Conservation (phyloP, 2,888 invertebrate species). For the Campoplex nolae region DNA sequence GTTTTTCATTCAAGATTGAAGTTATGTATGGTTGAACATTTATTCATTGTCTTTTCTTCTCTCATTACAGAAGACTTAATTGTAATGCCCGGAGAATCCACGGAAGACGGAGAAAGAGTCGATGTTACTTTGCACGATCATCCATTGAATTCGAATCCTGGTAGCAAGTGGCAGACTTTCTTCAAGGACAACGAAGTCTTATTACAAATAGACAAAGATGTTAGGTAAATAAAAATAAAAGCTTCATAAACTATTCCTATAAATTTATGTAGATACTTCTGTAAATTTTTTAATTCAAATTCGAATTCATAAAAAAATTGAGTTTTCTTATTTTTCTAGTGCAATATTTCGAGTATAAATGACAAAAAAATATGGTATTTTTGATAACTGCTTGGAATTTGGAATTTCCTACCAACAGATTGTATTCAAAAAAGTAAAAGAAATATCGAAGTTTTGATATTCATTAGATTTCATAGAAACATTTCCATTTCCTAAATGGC, state of each 20-base stretch:
- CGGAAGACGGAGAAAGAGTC: slow-evolving; percentile 86
- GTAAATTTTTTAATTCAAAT: not conserved
- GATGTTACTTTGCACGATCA: slow-evolving; percentile 90
- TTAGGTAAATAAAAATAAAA: slow-evolving; percentile 85
- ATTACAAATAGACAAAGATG: slow-evolving; percentile 99
- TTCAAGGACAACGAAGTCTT: slow-evolving; percentile 99
- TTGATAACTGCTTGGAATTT: not conserved
- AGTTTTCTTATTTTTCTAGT: not conserved
- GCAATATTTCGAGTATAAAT: no score
- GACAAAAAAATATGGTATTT: not conserved
- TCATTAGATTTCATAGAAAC: not conserved
- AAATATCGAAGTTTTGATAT: not conserved
- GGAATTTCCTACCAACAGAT: not conserved
- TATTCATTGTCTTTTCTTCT: not conserved
- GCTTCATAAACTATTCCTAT: not conserved
- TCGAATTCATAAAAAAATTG: not conserved
- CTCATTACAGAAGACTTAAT: slow-evolving; percentile 92
- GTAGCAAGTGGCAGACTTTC: slow-evolving; percentile 97
- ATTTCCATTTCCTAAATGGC: no score
- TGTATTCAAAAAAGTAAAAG: not conserved
- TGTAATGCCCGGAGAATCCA: slow-evolving; percentile 90
- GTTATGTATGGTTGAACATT: not conserved
- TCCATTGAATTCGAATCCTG: slow-evolving; percentile 97
- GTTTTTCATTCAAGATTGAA: not conserved
- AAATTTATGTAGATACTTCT: not conserved